A percentile compares a stretch with the other conserved stretches of the same genome.
Conservation (phyloP, 2,797 vertebrate genomes). For the Myripristis jacobus region DNA sequence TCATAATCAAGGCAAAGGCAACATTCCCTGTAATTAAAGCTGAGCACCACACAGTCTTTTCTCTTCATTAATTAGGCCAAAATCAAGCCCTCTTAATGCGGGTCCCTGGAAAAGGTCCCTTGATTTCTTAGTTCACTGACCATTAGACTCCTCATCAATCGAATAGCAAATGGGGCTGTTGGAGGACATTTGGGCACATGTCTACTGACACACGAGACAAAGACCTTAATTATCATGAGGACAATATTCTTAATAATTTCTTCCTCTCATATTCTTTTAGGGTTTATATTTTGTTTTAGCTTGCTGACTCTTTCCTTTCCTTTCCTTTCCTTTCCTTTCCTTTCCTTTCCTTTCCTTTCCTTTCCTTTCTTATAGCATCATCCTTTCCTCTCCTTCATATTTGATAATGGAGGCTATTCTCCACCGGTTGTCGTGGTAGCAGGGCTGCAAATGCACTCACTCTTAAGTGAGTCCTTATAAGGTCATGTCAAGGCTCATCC, state of each 20-base stretch:
- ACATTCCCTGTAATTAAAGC: neutral
- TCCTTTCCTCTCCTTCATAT: conserved; percentile 40
- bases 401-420: conserved; percentile 65
- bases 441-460: conserved; percentile 73
- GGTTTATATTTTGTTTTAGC: conserved; percentile 12
- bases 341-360: neutral
- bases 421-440: conserved; percentile 60
- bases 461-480: conserved; percentile 84
- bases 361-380: conserved; percentile 9
- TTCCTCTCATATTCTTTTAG: conserved; percentile 24
- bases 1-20: conserved; percentile 12
- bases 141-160: conserved; percentile 81
- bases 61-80: conserved; percentile 73
- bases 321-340: neutral
- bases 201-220: conserved; percentile 49
- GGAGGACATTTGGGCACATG: conserved; percentile 64
- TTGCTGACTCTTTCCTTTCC: neutral
- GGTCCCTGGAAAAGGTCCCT: conserved; percentile 24
- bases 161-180: conserved; percentile 79
- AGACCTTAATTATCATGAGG: conserved; percentile 47
- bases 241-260: conserved; percentile 15
- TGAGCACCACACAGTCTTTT: conserved; percentile 23
- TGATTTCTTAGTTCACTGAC: conserved; percentile 82
- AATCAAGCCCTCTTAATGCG: conserved; percentile 49
- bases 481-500: conserved; percentile 86